A percentile compares a stretch with the other conserved stretches of the same genome.
These are phyloP conservation scores for Nemotelus nigrinus DNA, from an alignment of 2,888 invertebrate genomes.

Conservation along the genomic window DNA sequence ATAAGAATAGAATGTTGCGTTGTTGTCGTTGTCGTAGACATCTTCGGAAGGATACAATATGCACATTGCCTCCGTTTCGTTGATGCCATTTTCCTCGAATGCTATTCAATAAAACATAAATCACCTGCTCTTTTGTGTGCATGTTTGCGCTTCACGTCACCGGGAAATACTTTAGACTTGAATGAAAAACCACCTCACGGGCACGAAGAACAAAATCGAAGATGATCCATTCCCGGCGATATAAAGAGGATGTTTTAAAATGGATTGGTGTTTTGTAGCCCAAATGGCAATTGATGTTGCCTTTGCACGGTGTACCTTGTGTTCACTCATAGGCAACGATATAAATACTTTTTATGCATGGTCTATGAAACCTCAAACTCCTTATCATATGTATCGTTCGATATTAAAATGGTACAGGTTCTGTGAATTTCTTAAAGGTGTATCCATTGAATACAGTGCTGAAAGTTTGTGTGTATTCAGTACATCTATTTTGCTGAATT, in stretches of 20 bases:
- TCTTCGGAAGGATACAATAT: conserved; percentile 39
- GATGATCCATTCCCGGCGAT: neutral
- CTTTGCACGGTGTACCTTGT: conserved; percentile 15
- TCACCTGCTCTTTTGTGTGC: conserved; percentile 45
- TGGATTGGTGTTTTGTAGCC: conserved; percentile 17
- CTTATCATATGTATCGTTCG: conserved; percentile 43
- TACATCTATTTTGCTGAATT: neutral
- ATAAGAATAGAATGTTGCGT: neutral
- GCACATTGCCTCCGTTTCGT: conserved; percentile 33
- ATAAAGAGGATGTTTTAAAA: conserved; percentile 17
- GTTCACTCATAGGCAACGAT: conserved; percentile 26
- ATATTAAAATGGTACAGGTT: conserved; percentile 37
- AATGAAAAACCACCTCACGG: conserved; percentile 11
- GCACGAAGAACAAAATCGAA: conserved; percentile 3
- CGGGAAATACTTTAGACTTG: conserved; percentile 11
- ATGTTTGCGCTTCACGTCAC: conserved; percentile 37
- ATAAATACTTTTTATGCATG: conserved; percentile 45
- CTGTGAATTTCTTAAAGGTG: neutral
- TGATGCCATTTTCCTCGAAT: conserved; percentile 23
- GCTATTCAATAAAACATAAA: conserved; percentile 47
- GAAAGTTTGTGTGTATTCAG: neutral
- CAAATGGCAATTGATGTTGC: neutral
- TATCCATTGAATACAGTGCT: neutral
- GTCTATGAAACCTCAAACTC: conserved; percentile 11
- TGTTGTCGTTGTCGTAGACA: neutral